phyloP scores from a whole-genome alignment of 2,888 invertebrate species.

The Margaritifera margaritifera region DNA sequence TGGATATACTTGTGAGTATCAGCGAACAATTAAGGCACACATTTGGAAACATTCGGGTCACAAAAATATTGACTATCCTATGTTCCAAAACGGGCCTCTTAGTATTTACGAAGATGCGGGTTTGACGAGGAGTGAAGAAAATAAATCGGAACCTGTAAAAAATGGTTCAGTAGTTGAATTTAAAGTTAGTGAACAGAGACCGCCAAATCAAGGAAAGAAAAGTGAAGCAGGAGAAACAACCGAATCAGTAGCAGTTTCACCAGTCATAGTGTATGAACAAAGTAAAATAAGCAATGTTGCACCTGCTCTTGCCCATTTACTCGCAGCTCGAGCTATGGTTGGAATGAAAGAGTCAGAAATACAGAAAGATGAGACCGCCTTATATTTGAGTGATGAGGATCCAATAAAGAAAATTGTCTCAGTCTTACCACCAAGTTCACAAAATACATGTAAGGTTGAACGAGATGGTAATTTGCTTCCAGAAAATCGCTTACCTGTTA shows the following conservation, averaged over 20 bases:
- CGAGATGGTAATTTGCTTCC: too few species aligned
- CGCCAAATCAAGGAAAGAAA: too few species aligned
- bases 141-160: too few species aligned
- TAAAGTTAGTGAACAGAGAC: too few species aligned
- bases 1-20: constrained; percentile 69
- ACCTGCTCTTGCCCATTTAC: constrained; percentile 44
- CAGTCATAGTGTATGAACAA: constrained; percentile 36
- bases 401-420: too few species aligned
- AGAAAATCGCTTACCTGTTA: too few species aligned
- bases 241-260: constrained; percentile 15
- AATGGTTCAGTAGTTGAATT: too few species aligned
- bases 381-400: too few species aligned
- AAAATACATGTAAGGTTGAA: too few species aligned
- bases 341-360: constrained; percentile 20
- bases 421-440: too few species aligned
- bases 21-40: constrained; percentile 71
- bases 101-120: constrained; percentile 64
- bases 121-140: constrained; percentile 2
- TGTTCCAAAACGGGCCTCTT: constrained; percentile 70
- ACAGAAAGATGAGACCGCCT: too few species aligned
- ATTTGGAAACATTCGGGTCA: constrained; percentile 72
- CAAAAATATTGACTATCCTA: constrained; percentile 69
- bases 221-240: neutral
- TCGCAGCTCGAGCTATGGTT: constrained; percentile 43
- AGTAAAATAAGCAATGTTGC: constrained; percentile 43